These are phyloP conservation scores for Antheraea yamamai DNA, from an alignment of 2,888 invertebrate genomes.

Conservation along the genomic window DNA sequence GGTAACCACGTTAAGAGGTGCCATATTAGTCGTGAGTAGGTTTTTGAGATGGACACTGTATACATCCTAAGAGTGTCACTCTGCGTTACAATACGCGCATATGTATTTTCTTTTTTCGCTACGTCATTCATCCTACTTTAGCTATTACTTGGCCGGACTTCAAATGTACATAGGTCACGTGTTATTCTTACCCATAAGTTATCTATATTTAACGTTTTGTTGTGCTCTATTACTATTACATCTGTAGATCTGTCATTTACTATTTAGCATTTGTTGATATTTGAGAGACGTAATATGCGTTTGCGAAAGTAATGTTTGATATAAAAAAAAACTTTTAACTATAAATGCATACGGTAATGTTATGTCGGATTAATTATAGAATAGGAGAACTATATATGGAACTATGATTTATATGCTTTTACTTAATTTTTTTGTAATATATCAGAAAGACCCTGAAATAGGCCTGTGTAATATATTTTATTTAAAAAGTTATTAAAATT, in stretches of 20 bases:
- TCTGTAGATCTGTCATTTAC: neutral
- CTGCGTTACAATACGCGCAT: neutral
- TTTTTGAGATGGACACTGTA: neutral
- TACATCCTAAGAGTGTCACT: neutral
- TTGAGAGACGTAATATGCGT: neutral
- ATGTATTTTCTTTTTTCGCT: neutral
- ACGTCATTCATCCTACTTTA: neutral
- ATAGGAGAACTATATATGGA: neutral
- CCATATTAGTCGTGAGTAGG: neutral
- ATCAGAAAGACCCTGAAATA: neutral
- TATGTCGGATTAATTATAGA: neutral
- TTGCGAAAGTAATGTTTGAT: neutral
- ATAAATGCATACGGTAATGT: neutral
- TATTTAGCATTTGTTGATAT: neutral
- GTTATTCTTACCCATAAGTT: constrained; percentile 5
- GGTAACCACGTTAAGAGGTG: neutral
- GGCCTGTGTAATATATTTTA: neutral
- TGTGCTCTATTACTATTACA: neutral
- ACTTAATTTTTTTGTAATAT: neutral
- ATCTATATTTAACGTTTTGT: constrained; percentile 4
- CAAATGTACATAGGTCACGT: constrained; percentile 1
- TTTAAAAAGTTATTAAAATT: neutral
- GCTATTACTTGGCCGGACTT: constrained; percentile 3
- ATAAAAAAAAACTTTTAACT: neutral
- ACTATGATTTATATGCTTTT: neutral